phyloP scores from a whole-genome alignment of 2,888 invertebrate species.

The Elegia similella region DNA sequence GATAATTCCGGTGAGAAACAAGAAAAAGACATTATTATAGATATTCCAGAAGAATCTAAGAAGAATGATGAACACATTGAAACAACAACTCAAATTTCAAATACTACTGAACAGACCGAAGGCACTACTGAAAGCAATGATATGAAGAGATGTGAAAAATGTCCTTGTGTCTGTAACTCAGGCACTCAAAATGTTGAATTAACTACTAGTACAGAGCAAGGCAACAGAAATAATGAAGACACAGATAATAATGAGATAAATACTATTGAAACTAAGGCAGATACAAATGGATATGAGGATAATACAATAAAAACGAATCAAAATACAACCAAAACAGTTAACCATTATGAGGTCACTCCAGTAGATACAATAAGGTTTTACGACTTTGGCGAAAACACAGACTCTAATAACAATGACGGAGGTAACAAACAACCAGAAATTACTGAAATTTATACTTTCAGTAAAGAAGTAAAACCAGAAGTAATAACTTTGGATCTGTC shows the following conservation, averaged over 20 bases:
- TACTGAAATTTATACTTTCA: not conserved
- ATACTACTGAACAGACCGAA: not conserved
- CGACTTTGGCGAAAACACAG: not conserved
- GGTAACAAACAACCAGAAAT: not conserved
- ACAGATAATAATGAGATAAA: not conserved
- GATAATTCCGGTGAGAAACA: not conserved
- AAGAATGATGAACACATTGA: not conserved
- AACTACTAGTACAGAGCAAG: not conserved
- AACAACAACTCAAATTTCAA: not conserved
- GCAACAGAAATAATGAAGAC: not conserved
- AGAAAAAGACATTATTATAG: constrained; percentile 3
- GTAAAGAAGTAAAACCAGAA: constrained; percentile 1
- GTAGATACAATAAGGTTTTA: not conserved
- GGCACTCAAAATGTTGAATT: not conserved
- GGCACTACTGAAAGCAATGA: not conserved
- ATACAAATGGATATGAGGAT: not conserved
- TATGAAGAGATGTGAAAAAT: not conserved
- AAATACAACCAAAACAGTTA: not conserved
- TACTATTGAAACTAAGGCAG: not conserved
- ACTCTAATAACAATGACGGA: not conserved
- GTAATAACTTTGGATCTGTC: not conserved
- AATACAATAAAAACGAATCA: not conserved
- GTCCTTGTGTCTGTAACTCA: not conserved
- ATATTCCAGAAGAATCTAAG: not conserved
- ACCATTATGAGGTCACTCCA: not conserved